Evolutionary conservation across 2,113 vertebrate species (phyloP), one percentile per base, ranked within the genome.

Genomic region (Acrocephalus arundinaceus): DNA sequence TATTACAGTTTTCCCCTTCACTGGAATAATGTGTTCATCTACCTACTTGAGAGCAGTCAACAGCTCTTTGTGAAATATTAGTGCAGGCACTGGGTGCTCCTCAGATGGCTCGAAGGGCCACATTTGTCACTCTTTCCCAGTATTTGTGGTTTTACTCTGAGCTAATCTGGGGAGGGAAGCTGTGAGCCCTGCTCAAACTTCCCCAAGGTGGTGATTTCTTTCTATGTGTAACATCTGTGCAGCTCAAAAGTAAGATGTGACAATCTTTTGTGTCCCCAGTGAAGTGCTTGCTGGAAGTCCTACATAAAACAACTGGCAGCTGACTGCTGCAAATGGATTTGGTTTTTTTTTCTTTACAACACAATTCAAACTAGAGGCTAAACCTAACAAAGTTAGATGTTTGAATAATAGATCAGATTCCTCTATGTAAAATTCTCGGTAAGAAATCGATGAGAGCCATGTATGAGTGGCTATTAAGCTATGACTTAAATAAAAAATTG

Each of bases 71-170:
- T 1, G 3, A 35, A 59, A 31, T 30, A 6, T 23, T 27, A 9
- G 13, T 8, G 27, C 15, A 39, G 63, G n/a, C 14, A 7, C 11
- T 39, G 19, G 51, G 13, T 39, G 61, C 18, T 86, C 39, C 62
- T 81, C n/a, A 9, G 58, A 7, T 5, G 15, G 31, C 21, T 84
- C 3, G 0, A 63, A 59, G 27, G 31, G 17, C 39, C 57, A 10
- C 0, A 0, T 15, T 58, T 89, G 7, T 62, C 22, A 11, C n/a
- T 31, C 13, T 51, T 49, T 48, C 7, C 37, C 18, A 3, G 11
- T 19, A 7, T 28, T n/a, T 46, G 51, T n/a, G 51, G 21, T 8
- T 43, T 57, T 28, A 41, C 5, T 37, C 15, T 55, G 33, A 46
- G 51, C 23, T 66, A 11, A 7, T 67, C 52, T 3, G 1, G 82